A percentile compares a stretch with the other conserved stretches of the same genome.
These are phyloP conservation scores for Drosophila histrio DNA, from an alignment of 2,888 invertebrate genomes.

Conservation along the genomic window DNA sequence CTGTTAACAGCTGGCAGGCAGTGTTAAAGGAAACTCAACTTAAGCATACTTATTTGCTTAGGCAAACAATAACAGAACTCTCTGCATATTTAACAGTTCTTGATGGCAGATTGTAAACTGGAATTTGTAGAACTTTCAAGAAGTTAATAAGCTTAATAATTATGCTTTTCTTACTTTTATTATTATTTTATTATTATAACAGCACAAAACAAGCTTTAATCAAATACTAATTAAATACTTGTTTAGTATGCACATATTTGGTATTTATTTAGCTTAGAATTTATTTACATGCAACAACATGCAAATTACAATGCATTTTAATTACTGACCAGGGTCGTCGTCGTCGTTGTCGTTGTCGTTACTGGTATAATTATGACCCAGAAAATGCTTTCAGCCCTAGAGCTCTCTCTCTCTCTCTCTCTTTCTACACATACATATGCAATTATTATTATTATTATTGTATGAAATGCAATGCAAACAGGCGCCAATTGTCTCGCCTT, in stretches of 20 bases:
- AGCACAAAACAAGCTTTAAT: too few species aligned
- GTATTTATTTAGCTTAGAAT: not conserved
- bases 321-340: conserved; percentile 32
- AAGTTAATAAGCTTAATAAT: too few species aligned
- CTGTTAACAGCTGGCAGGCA: too few species aligned
- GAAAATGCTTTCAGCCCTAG: conserved; percentile 19
- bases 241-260: not conserved
- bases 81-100: too few species aligned
- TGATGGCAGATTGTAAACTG: too few species aligned
- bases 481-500: conserved; percentile 67
- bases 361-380: conserved; percentile 40
- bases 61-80: too few species aligned
- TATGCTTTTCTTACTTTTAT: not conserved
- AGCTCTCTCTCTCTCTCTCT: too few species aligned
- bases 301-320: conserved; percentile 22
- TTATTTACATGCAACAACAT: not conserved
- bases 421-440: too few species aligned
- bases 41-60: too few species aligned
- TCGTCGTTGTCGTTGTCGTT: not conserved
- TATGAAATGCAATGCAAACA: conserved; percentile 29
- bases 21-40: too few species aligned
- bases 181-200: too few species aligned
- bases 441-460: conserved; percentile 5
- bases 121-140: too few species aligned
- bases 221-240: not conserved